Conservation (phyloP, 1,140 invertebrate species). For the Trachymyrmex cornetzi region DNA sequence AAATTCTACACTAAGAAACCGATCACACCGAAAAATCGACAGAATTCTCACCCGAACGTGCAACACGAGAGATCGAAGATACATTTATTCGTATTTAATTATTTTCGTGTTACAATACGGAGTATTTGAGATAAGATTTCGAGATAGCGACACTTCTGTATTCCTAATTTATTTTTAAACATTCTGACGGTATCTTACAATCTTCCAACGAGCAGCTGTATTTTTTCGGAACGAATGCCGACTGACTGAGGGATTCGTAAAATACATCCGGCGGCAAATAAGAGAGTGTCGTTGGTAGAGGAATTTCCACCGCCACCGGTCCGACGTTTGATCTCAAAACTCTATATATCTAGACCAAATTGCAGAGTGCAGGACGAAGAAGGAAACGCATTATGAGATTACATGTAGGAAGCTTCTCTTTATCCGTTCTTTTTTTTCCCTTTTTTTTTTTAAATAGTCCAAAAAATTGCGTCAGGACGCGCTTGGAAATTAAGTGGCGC, state of each 20-base stretch:
- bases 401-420: slow-evolving; percentile 11
- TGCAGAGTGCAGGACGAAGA: slow-evolving; percentile 26
- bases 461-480: slow-evolving; percentile 39
- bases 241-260: slow-evolving; percentile 37
- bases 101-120: neutral
- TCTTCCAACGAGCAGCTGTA: slow-evolving; percentile 5
- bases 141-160: slow-evolving; percentile 22
- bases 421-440: neutral
- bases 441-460: slow-evolving; percentile 8
- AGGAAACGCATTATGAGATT: slow-evolving; percentile 41
- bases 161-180: slow-evolving; percentile 47
- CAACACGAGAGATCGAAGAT: neutral
- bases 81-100: slow-evolving; percentile 53
- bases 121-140: slow-evolving; percentile 2
- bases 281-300: slow-evolving; percentile 34
- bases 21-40: slow-evolving; percentile 19
- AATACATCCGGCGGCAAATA: slow-evolving; percentile 22
- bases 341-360: slow-evolving; percentile 51
- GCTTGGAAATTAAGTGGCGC: slow-evolving; percentile 66
- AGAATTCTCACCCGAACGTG: slow-evolving; percentile 7
- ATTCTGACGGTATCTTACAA: slow-evolving; percentile 7
- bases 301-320: slow-evolving; percentile 29
- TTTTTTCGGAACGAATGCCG: neutral
- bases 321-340: slow-evolving; percentile 49
- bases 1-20: slow-evolving; percentile 29